Evolutionary conservation across 1,140 invertebrate species (phyloP).

Genomic region (Saccostrea glomerata): DNA sequence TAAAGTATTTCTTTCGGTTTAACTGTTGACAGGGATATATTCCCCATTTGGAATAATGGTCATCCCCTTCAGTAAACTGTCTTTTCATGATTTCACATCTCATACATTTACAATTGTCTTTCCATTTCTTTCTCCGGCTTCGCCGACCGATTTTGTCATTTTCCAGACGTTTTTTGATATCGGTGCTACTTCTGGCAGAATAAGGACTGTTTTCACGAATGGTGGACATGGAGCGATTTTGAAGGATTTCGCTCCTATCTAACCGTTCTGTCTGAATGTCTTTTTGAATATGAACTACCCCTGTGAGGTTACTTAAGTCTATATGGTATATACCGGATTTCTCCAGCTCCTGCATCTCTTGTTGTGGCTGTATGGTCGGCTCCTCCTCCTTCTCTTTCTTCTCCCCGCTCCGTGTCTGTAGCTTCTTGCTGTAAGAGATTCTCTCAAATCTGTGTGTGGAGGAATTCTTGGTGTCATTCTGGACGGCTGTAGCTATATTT

Average conservation of each 20-base stretch:
- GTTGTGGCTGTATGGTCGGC: neutral
- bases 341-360: constrained; percentile 41
- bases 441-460: constrained; percentile 63
- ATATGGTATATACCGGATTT: constrained; percentile 60
- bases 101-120: constrained; percentile 66
- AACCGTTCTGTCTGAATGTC: constrained; percentile 26
- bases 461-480: constrained; percentile 9
- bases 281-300: neutral
- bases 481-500: constrained; percentile 51
- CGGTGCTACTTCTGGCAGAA: constrained; percentile 32
- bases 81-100: constrained; percentile 66
- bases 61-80: constrained; percentile 64
- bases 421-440: constrained; percentile 60
- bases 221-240: constrained; percentile 18
- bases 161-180: constrained; percentile 42
- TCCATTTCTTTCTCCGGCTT: constrained; percentile 60
- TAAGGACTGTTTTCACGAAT: constrained; percentile 47
- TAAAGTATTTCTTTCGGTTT: constrained; percentile 53
- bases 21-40: constrained; percentile 66
- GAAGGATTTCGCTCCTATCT: neutral
- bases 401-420: constrained; percentile 50
- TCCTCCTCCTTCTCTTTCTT: constrained; percentile 36
- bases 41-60: constrained; percentile 65
- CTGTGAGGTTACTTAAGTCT: constrained; percentile 46
- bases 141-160: constrained; percentile 52